Base-by-base conservation (phyloP, 2,797 vertebrate genomes). In the Etheostoma perlongum region DNA sequence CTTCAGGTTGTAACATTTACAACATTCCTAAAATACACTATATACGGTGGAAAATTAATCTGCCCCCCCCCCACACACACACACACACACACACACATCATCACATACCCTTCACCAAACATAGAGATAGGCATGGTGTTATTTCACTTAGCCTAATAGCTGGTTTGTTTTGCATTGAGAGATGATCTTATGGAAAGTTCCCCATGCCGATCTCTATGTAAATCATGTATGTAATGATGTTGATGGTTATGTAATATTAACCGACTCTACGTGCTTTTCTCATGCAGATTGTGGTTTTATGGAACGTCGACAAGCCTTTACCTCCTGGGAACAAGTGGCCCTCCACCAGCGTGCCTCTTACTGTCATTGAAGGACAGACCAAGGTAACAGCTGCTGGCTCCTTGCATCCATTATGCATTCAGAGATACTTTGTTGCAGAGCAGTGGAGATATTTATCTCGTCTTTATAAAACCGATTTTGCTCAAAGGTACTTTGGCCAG, bases 241-340 rank as follows among this genome's bases (percentile, higher is more conserved):
- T 21, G 10, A 25, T 60, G 2, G 15, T 62, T 40, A 3, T 25
- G 2, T 23, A 40, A 59, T 21, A 57, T 52, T 10, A 47, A 36
- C 58, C 12, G 23, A 47, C 53, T 59, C 16, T 8, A 4, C 79
- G 21, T 73, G 12, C 8, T 67, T 58, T 47, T 54, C 53, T 36
- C 77, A 0, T 71, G 18, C 78, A 96, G 95, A 93, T 96, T 60
- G 90, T 96, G 84, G 91, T 96, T 88, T 87, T 96, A 82, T 96
- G 95, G 95, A 95, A 94, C 88, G 95, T 91, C 76, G 94, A 95
- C 82, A 96, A 94, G 84, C 93, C 95, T 89, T 94, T 95, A 88
- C 95, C 95, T 75, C 89, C 91, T 15, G 88, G 90, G 87, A 95
- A 84, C 92, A 96, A 95, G 90, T 96, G 95, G 95, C 95, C 95